phyloP scores from a whole-genome alignment of 35 echinoderm and acorn worm genomes.

The Apostichopus californicus region DNA sequence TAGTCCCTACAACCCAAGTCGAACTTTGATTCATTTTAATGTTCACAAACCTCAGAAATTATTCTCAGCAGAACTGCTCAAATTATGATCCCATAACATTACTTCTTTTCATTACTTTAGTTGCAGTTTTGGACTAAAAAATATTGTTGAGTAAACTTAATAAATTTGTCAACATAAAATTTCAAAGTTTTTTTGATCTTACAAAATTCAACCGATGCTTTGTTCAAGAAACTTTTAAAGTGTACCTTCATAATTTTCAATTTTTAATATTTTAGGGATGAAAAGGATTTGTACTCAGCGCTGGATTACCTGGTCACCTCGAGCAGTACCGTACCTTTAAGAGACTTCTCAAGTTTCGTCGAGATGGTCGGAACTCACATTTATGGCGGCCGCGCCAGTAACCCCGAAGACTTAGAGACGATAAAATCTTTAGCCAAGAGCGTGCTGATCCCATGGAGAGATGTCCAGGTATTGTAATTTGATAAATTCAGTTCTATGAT shows the following conservation, averaged over 20 bases:
- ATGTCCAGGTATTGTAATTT: constrained; percentile 36
- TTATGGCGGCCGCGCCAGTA: constrained; percentile 69
- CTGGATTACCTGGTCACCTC: constrained; percentile 9
- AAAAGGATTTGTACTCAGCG: constrained; percentile 25
- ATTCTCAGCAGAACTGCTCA: too few species aligned
- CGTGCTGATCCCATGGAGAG: constrained; percentile 58
- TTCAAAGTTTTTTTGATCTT: too few species aligned
- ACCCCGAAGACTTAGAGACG: constrained; percentile 56
- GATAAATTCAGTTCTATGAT: too few species aligned
- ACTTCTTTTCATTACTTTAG: too few species aligned
- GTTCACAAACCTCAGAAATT: too few species aligned
- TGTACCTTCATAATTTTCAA: not conserved
- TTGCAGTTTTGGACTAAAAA: too few species aligned
- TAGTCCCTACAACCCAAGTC: too few species aligned
- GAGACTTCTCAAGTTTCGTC: not conserved
- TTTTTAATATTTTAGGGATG: not conserved
- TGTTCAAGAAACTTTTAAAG: not conserved
- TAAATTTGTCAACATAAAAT: too few species aligned
- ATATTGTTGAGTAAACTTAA: too few species aligned
- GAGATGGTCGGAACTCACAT: constrained; percentile 58
- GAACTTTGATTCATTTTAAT: too few species aligned
- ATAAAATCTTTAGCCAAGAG: constrained; percentile 66
- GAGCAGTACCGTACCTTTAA: not conserved
- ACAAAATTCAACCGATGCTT: too few species aligned
- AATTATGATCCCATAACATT: too few species aligned